Conservation (phyloP, 2,888 invertebrate species). For the Drosophila paramelanica region DNA sequence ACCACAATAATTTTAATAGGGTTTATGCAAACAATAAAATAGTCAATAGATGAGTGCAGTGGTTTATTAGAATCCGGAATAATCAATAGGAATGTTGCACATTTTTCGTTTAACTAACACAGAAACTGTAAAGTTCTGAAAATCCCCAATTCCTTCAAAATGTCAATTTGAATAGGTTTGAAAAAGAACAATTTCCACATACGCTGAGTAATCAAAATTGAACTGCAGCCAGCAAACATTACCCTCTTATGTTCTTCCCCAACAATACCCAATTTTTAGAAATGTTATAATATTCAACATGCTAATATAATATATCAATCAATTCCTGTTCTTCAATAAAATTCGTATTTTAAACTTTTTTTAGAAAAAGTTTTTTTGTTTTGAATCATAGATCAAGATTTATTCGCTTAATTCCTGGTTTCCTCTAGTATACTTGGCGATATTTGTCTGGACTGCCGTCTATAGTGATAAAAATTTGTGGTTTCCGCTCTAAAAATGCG, state of each 20-base stretch:
- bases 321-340: too few relatives aligned
- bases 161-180: background rate
- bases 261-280: background rate
- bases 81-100: constrained; percentile 44
- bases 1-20: constrained; percentile 73
- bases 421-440: too few relatives aligned
- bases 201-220: constrained; percentile 9
- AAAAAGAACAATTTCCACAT: constrained; percentile 3
- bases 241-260: background rate
- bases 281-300: background rate
- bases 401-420: too few relatives aligned
- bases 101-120: background rate
- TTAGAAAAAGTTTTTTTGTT: too few relatives aligned
- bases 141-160: constrained; percentile 23
- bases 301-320: too few relatives aligned
- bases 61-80: constrained; percentile 47
- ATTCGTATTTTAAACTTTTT: too few relatives aligned
- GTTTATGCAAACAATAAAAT: constrained; percentile 47
- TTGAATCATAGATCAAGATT: too few relatives aligned
- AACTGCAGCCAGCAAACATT: background rate
- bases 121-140: constrained; percentile 7
- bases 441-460: too few relatives aligned
- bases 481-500: constrained; percentile 11
- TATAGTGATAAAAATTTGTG: background rate
- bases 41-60: constrained; percentile 51